Evolutionary conservation across 2,888 invertebrate genomes (phyloP).

Genomic region (Incurvaria masculella): DNA sequence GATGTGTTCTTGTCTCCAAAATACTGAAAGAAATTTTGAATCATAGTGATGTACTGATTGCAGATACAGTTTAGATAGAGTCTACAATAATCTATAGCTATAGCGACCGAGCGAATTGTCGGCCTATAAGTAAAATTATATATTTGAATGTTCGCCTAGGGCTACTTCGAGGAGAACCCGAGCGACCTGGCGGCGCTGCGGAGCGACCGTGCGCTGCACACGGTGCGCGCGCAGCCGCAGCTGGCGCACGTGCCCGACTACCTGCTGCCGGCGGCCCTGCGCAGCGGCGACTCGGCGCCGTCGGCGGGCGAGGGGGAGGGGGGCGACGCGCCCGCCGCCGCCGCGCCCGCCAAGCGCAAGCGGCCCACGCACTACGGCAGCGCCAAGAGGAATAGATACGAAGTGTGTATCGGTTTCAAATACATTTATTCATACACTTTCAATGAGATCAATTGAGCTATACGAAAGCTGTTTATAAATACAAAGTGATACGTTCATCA

Average conservation of each 20-base stretch:
- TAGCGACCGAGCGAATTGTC: too few relatives aligned
- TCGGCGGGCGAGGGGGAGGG: conserved; percentile 24
- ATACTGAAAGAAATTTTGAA: too few relatives aligned
- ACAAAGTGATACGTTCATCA: too few relatives aligned
- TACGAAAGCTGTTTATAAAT: too few relatives aligned
- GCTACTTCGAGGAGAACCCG: conserved; percentile 92
- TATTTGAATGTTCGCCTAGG: conserved; percentile 43
- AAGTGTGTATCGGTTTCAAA: conserved; percentile 24
- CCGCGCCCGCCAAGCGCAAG: conserved; percentile 28
- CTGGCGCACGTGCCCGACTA: conserved; percentile 92
- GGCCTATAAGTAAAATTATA: too few relatives aligned
- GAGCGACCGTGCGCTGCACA: conserved; percentile 83
- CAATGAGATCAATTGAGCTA: too few relatives aligned
- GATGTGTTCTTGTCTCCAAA: too few relatives aligned
- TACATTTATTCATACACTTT: conserved; percentile 2
- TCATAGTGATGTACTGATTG: too few relatives aligned
- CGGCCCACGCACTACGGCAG: conserved; percentile 30
- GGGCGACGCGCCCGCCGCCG: conserved; percentile 17
- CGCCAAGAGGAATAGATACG: conserved; percentile 41
- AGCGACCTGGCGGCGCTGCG: conserved; percentile 80
- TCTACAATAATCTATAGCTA: too few relatives aligned
- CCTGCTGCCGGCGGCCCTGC: conserved; percentile 75
- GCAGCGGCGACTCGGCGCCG: conserved; percentile 60
- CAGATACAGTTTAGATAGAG: too few relatives aligned
- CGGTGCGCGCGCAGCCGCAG: conserved; percentile 79